Percentiles rank a stretch among this genome's conserved stretches.
These are phyloP conservation scores for Toxotes jaculatrix DNA, from an alignment of 2,113 vertebrate genomes.

Conservation along the genomic window DNA sequence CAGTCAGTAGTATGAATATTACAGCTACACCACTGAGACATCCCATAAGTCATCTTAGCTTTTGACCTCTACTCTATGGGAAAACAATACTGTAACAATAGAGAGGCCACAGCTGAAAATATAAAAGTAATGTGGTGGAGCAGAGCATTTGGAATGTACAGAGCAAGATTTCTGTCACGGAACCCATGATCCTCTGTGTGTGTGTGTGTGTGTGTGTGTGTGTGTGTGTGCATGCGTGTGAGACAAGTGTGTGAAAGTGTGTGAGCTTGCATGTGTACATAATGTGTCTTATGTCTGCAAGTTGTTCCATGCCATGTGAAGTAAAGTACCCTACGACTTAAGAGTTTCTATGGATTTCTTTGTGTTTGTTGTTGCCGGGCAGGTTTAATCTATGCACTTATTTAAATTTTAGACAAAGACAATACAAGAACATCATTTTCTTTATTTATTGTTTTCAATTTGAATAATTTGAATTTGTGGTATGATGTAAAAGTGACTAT, in stretches of 20 bases:
- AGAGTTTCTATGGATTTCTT: background rate
- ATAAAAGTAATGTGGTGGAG: slow-evolving; percentile 22
- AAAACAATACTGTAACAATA: slow-evolving; percentile 63
- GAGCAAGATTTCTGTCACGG: slow-evolving; percentile 20
- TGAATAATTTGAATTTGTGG: background rate
- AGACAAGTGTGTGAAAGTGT: background rate
- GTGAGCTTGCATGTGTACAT: background rate
- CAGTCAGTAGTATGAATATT: slow-evolving; percentile 52
- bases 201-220: background rate
- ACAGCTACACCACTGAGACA: slow-evolving; percentile 55
- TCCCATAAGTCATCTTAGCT: slow-evolving; percentile 70
- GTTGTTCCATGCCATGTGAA: background rate
- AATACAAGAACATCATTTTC: background rate
- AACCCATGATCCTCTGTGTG: background rate
- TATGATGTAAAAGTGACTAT: background rate
- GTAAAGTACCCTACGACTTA: background rate
- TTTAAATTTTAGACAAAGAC: background rate
- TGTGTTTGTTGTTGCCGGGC: background rate
- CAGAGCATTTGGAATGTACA: slow-evolving; percentile 36
- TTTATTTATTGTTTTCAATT: background rate
- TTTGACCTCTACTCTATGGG: slow-evolving; percentile 67
- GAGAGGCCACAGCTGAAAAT: slow-evolving; percentile 48
- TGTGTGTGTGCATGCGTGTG: no score
- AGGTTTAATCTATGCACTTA: background rate
- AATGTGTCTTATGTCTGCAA: background rate